phyloP scores from a whole-genome alignment of 2,113 vertebrate genomes.

The Lonchura striata region DNA sequence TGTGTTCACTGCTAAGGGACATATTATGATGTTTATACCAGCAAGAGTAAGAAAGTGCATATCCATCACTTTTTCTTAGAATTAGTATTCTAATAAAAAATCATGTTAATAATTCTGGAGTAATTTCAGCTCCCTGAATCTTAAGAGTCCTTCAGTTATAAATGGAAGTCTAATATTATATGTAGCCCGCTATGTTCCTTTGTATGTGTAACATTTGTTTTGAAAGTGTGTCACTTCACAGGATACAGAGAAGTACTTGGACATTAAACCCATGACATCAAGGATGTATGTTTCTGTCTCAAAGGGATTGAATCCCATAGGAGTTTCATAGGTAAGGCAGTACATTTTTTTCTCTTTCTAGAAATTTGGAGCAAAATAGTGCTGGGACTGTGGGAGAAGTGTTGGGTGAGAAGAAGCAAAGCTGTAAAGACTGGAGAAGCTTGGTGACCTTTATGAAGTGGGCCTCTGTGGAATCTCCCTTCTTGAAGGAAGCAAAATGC shows the following conservation, averaged over 20 bases:
- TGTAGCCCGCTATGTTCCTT: neutral
- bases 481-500: neutral
- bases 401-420: neutral
- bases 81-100: neutral
- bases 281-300: neutral
- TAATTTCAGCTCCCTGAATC: neutral
- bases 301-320: neutral
- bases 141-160: neutral
- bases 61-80: neutral
- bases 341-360: neutral
- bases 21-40: neutral
- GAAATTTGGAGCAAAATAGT: neutral
- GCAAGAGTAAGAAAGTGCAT: neutral
- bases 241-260: neutral
- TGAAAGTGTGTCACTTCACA: neutral
- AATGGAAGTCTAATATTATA: neutral
- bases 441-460: neutral
- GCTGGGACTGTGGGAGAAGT: neutral
- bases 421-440: neutral
- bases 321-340: neutral
- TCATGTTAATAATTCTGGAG: neutral
- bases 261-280: neutral
- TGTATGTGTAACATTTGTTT: neutral
- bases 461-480: neutral
- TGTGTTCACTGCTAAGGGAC: neutral